Conservation (phyloP, 2,797 vertebrate genomes). For the Crocidura indochinensis region DNA sequence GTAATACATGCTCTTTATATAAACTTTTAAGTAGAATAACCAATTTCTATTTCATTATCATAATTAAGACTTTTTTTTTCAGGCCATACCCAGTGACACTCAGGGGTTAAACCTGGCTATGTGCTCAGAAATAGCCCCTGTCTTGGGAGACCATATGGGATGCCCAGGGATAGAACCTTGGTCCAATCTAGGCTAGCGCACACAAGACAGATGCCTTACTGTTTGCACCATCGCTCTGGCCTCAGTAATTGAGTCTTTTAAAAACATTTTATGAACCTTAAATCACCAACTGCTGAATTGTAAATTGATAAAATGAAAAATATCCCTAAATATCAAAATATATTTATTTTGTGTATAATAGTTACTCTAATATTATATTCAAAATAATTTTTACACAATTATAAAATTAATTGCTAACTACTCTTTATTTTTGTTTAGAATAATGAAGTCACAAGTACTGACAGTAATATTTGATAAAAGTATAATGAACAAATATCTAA, state of each 20-base stretch:
- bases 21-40: not conserved
- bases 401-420: not conserved
- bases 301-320: slow-evolving; percentile 19
- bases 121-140: too few species aligned
- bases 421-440: not conserved
- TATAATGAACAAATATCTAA: not conserved
- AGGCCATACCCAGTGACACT: too few species aligned
- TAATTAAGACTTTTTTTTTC: slow-evolving; percentile 44
- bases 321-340: slow-evolving; percentile 19
- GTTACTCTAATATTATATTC: too few species aligned
- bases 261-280: not conserved
- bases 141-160: too few species aligned
- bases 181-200: too few species aligned
- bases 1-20: too few species aligned
- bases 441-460: slow-evolving; percentile 50
- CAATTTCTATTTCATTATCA: slow-evolving; percentile 39
- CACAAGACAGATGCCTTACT: too few species aligned
- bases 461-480: slow-evolving; percentile 71
- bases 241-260: slow-evolving; percentile 29
- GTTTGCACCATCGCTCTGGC: too few species aligned
- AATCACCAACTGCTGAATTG: slow-evolving; percentile 33
- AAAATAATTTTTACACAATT: slow-evolving; percentile 30
- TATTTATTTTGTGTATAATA: not conserved
- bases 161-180: too few species aligned
- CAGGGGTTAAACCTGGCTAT: too few species aligned